Percentiles rank a stretch among this genome's conserved stretches.
Conservation (phyloP, 2,113 vertebrate genomes). For the Pongo abelii region DNA sequence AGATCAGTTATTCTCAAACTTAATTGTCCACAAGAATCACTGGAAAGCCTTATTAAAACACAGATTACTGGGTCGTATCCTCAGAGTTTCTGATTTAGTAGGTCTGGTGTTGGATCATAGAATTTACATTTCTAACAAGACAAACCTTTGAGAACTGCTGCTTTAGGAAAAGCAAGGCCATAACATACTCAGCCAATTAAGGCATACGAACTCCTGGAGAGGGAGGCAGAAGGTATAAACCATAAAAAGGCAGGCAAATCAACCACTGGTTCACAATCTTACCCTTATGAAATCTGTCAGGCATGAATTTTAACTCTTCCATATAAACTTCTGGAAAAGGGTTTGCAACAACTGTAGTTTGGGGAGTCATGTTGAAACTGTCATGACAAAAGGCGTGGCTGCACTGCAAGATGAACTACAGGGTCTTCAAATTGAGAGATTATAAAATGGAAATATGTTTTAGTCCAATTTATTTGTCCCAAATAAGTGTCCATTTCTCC, state of each 20-base stretch:
- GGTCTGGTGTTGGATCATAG: neutral
- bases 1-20: conserved; percentile 22
- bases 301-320: conserved; percentile 11
- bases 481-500: conserved; percentile 25
- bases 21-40: neutral
- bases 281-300: neutral
- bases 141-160: neutral
- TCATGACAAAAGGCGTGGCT: neutral
- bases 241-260: neutral
- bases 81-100: neutral
- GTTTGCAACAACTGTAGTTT: neutral
- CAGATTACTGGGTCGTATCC: neutral
- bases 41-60: neutral
- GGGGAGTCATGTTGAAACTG: conserved; percentile 24
- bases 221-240: neutral
- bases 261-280: neutral
- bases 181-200: neutral
- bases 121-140: neutral
- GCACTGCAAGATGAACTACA: neutral
- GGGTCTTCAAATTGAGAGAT: neutral
- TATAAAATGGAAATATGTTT: conserved; percentile 35
- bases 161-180: conserved; percentile 4
- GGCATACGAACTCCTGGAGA: neutral
- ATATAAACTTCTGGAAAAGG: neutral
- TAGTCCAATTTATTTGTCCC: neutral